phyloP scores from a whole-genome alignment of 2,797 vertebrate genomes.

The Gymnoscopelus braueri region DNA sequence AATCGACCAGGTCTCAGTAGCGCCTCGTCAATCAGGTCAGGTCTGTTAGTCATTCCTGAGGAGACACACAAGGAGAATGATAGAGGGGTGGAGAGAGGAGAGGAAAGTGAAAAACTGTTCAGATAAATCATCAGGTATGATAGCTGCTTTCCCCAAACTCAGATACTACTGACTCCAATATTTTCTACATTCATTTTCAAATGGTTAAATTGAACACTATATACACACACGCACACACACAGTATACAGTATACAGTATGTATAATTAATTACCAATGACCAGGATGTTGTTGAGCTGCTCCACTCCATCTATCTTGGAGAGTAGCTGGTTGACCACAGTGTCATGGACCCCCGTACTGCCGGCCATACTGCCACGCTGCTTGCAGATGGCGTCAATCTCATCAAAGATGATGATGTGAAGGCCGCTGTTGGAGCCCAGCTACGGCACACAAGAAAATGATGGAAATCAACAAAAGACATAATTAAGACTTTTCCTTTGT shows the following conservation, averaged over 20 bases:
- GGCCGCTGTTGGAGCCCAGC: conserved; percentile 95
- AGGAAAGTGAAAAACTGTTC: background rate
- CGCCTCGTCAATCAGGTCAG: conserved; percentile 96
- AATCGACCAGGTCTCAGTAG: conserved; percentile 92
- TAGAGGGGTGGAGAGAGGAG: background rate
- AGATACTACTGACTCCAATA: background rate
- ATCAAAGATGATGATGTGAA: conserved; percentile 98
- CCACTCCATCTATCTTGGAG: conserved; percentile 96
- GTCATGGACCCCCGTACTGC: conserved; percentile 95
- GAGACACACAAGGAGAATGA: conserved; percentile 7
- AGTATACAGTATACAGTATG: background rate
- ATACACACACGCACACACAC: no score
- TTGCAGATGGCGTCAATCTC: conserved; percentile 99
- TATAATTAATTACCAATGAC: conserved; percentile 84
- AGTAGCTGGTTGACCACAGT: conserved; percentile 97
- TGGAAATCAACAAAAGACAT: background rate
- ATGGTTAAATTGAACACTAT: no score
- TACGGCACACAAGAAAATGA: conserved; percentile 54
- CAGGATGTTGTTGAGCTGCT: conserved; percentile 98
- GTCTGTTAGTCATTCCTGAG: conserved; percentile 97
- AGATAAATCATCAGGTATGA: conserved; percentile 35
- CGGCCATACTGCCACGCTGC: conserved; percentile 96
- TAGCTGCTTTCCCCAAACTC: background rate
- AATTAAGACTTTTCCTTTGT: no score
- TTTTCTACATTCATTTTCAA: no score